These are phyloP conservation scores for Prunella fulvescens DNA, from an alignment of 2,113 vertebrate species.

Conservation along the genomic window DNA sequence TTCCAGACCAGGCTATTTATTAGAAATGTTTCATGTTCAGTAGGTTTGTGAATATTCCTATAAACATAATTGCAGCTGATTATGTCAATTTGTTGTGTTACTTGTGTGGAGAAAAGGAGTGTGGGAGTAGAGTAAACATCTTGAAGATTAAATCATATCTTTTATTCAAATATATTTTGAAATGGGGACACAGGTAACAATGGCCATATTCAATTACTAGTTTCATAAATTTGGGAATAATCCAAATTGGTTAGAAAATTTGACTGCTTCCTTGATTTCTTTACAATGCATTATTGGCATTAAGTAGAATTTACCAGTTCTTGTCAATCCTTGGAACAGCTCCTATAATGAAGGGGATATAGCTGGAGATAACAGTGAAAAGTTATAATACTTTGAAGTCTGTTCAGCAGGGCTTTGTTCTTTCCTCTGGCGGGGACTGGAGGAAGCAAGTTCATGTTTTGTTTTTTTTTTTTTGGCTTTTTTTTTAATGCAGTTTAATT, in stretches of 20 bases:
- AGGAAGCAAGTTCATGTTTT: not conserved
- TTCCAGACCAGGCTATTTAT: not conserved
- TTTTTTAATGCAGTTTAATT: not conserved
- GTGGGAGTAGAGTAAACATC: not conserved
- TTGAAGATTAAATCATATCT: not conserved
- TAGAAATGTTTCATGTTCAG: not conserved
- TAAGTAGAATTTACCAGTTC: not conserved
- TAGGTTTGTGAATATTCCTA: not conserved
- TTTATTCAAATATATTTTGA: not conserved
- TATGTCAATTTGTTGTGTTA: not conserved
- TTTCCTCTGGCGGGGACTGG: not conserved
- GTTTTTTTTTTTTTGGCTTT: not conserved
- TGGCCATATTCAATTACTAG: not conserved
- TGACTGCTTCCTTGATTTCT: not conserved
- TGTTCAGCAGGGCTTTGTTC: not conserved
- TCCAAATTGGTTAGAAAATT: not conserved
- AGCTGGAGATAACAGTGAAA: not conserved
- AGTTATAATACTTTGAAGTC: not conserved
- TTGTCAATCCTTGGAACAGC: not conserved
- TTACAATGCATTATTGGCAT: not conserved
- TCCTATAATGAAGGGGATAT: not conserved
- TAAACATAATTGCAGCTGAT: not conserved
- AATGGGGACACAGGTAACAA: not conserved
- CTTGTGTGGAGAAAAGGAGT: not conserved
- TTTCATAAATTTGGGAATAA: conserved; percentile 8